Conservation (phyloP, 2,888 invertebrate species). For the Alloscopus bannaensis region DNA sequence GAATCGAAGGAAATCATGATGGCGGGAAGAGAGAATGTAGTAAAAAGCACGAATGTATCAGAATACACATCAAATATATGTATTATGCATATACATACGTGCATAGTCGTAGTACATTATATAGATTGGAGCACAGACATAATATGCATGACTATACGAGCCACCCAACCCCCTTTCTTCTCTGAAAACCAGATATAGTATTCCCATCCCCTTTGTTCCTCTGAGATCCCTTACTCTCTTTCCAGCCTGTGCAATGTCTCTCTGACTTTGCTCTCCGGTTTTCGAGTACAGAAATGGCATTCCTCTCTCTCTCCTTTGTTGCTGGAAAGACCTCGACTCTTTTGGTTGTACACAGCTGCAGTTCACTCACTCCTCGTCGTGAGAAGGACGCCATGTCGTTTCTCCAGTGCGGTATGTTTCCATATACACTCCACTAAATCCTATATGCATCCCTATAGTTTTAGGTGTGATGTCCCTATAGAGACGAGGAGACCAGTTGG, state of each 20-base stretch:
- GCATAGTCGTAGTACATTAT: background rate
- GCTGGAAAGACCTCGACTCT: background rate
- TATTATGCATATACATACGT: background rate
- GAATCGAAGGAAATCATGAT: too few species aligned
- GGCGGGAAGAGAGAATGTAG: conserved; percentile 26
- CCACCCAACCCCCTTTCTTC: conserved; percentile 23
- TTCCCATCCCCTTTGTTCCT: conserved; percentile 20
- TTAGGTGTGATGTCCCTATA: background rate
- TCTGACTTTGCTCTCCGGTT: background rate
- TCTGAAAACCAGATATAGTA: background rate
- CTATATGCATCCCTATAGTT: background rate
- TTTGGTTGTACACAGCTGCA: too few species aligned
- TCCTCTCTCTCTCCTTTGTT: background rate
- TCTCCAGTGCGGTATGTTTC: conserved; percentile 18
- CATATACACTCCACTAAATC: background rate
- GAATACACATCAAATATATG: background rate
- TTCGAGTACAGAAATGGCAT: background rate
- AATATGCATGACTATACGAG: background rate
- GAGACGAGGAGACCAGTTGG: too few species aligned
- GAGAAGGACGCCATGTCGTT: conserved; percentile 19
- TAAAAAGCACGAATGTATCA: background rate
- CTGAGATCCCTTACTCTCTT: conserved; percentile 7
- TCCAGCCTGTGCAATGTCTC: background rate
- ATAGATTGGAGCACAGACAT: background rate
- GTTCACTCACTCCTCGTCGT: background rate